Evolutionary conservation across 37 sponge, comb jelly and placozoan genomes (phyloP).

Genomic region (Amphimedon queenslandica): DNA sequence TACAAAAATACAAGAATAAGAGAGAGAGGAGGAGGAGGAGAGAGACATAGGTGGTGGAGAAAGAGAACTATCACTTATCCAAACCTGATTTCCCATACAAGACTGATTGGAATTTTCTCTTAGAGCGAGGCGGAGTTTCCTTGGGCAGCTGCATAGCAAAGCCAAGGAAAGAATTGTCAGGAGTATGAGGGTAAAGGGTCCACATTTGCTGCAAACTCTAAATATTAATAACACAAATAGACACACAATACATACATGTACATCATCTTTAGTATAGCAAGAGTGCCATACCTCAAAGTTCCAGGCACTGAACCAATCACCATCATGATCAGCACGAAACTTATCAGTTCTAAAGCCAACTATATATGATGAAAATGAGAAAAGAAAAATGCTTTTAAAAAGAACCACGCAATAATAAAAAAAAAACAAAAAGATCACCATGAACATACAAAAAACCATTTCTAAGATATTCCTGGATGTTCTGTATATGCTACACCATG

Average conservation of each 20-base stretch:
- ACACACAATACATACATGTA: background rate
- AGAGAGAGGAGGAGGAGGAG: no score
- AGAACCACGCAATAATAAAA: no score
- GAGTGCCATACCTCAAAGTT: conserved; percentile 39
- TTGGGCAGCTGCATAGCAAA: conserved; percentile 53
- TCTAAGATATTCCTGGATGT: no score
- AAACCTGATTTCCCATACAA: conserved; percentile 73
- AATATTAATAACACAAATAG: conserved; percentile 1
- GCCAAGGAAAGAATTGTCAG: conserved; percentile 85
- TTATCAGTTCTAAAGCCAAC: conserved; percentile 48
- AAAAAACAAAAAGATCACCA: no score
- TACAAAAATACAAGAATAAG: no score
- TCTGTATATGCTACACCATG: no score
- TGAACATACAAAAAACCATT: no score
- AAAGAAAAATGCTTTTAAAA: no score
- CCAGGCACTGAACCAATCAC: conserved; percentile 43
- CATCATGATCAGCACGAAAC: background rate
- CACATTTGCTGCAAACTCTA: conserved; percentile 63
- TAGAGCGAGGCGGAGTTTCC: background rate
- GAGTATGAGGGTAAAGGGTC: conserved; percentile 82
- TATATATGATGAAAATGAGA: background rate
- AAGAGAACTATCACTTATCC: background rate
- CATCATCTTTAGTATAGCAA: background rate
- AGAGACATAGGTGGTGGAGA: no score
- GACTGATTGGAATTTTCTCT: conserved; percentile 37